phyloP scores from a whole-genome alignment of 2,888 invertebrate genomes.

The Pachycephus smyrnensis region DNA sequence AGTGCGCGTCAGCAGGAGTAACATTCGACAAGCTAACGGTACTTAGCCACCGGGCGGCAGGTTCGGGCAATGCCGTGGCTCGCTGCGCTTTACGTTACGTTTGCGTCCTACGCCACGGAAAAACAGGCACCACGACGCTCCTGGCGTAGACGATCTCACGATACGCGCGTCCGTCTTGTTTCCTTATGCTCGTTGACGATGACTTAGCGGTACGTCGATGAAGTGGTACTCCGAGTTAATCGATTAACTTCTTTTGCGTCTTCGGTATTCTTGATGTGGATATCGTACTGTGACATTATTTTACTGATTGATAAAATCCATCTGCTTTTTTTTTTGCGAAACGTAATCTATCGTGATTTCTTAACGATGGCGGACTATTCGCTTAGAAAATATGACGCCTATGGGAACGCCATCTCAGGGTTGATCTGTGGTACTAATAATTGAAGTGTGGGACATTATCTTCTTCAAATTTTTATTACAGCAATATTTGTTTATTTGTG shows the following conservation, averaged over 20 bases:
- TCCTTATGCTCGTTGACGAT: not conserved
- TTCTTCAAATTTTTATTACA: not conserved
- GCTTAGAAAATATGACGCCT: conserved; percentile 23
- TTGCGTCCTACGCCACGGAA: conserved; percentile 4
- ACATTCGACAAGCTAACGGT: conserved; percentile 47
- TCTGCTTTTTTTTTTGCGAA: conserved; percentile 15
- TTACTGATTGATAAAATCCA: conserved; percentile 14
- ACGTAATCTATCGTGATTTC: conserved; percentile 43
- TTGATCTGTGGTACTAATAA: not conserved
- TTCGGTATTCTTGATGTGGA: not conserved
- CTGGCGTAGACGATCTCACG: not conserved
- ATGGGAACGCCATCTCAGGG: not conserved
- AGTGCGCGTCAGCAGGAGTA: conserved; percentile 11
- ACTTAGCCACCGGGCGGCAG: conserved; percentile 45
- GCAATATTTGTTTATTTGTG: not conserved
- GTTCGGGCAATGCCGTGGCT: conserved; percentile 12
- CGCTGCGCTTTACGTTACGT: not conserved
- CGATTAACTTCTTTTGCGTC: not conserved
- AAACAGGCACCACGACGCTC: conserved; percentile 4
- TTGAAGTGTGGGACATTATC: not conserved
- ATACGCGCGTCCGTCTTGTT: not conserved
- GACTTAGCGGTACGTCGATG: not conserved
- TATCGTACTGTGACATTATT: not conserved
- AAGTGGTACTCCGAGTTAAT: not conserved
- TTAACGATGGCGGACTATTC: conserved; percentile 50